Evolutionary conservation across 2,888 invertebrate genomes (phyloP).

Genomic region (Cephus runcator): DNA sequence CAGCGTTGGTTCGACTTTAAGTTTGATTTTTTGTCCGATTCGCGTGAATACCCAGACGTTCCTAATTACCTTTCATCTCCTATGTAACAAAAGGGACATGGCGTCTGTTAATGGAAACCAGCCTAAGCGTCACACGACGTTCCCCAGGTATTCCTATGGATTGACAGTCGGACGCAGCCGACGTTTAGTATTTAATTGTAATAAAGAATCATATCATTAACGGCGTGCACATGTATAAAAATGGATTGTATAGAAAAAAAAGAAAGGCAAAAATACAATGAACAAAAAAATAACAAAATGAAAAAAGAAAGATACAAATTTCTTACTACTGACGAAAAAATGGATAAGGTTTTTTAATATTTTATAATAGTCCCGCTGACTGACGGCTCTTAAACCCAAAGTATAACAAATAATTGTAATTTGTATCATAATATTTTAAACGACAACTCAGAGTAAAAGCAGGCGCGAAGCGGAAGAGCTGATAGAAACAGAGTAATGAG

Average conservation of each 20-base stretch:
- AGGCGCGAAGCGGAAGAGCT: background rate
- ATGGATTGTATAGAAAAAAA: conserved; percentile 37
- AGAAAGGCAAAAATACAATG: conserved; percentile 23
- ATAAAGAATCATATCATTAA: conserved; percentile 42
- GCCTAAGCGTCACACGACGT: background rate
- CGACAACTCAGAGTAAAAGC: conserved; percentile 39
- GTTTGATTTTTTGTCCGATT: background rate
- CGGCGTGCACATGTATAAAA: conserved; percentile 34
- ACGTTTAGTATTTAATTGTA: conserved; percentile 26
- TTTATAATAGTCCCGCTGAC: conserved; percentile 43
- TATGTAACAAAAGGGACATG: background rate
- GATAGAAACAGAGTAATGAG: background rate
- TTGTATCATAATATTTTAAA: conserved; percentile 57
- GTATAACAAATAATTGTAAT: conserved; percentile 57
- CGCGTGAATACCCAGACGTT: conserved; percentile 2
- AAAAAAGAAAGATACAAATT: conserved; percentile 30
- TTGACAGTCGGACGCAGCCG: background rate
- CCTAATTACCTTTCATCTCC: conserved; percentile 15
- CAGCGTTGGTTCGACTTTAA: conserved; percentile 24
- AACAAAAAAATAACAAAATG: conserved; percentile 19
- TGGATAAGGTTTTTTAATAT: conserved; percentile 31
- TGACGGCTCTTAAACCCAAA: conserved; percentile 58
- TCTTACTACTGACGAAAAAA: conserved; percentile 18
- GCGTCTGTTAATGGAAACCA: conserved; percentile 12
- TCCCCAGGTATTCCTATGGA: background rate